Conservation (phyloP, 2,888 invertebrate species). For the Thymelicus acteon region DNA sequence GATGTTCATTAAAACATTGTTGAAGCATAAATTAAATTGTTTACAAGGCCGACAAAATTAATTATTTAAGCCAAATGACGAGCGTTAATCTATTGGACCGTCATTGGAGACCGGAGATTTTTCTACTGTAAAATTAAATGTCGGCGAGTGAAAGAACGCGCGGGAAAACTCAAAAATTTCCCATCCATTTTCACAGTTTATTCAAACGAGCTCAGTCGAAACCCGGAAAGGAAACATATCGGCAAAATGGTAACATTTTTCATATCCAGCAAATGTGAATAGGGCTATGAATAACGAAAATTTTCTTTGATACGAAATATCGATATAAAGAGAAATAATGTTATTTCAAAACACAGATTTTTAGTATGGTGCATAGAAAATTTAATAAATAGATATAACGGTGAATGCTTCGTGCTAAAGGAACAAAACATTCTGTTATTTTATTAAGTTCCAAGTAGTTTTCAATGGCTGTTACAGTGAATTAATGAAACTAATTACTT, state of each 20-base stretch:
- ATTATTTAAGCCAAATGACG: conserved; percentile 32
- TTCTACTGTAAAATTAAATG: conserved; percentile 33
- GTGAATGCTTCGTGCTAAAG: too few relatives aligned
- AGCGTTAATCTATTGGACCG: conserved; percentile 35
- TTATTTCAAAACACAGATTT: neutral
- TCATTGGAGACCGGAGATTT: conserved; percentile 31
- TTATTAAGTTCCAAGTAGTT: too few relatives aligned
- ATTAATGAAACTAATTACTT: too few relatives aligned
- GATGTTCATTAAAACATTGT: conserved; percentile 30
- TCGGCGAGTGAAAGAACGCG: conserved; percentile 21
- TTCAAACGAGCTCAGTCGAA: conserved; percentile 33
- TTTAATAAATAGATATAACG: too few relatives aligned
- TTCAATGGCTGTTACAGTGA: too few relatives aligned
- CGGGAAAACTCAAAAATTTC: conserved; percentile 31
- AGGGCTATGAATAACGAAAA: conserved; percentile 22
- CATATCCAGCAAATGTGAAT: conserved; percentile 29
- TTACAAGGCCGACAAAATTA: conserved; percentile 31
- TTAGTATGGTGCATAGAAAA: neutral
- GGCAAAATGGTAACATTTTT: conserved; percentile 21
- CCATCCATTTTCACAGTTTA: conserved; percentile 36
- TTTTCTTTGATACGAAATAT: conserved; percentile 29
- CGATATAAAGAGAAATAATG: conserved; percentile 16
- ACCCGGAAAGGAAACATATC: conserved; percentile 36
- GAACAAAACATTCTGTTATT: too few relatives aligned
- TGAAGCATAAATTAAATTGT: conserved; percentile 33